phyloP scores from a whole-genome alignment of 2,113 vertebrate genomes.

The Festucalex cinctus region DNA sequence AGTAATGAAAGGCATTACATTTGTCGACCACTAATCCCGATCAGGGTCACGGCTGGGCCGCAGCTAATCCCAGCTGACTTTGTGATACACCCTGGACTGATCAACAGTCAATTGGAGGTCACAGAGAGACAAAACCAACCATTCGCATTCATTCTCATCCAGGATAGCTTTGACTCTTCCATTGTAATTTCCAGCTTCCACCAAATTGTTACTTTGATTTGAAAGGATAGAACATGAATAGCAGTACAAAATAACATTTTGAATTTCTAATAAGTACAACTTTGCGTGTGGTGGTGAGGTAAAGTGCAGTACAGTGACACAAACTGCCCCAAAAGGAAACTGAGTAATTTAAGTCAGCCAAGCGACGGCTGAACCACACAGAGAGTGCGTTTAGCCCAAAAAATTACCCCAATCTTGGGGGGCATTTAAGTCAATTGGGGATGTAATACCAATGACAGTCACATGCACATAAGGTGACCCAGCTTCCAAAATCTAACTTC shows the following conservation, averaged over 20 bases:
- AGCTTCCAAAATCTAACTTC: conserved; percentile 34
- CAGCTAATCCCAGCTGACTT: not conserved
- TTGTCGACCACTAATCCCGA: not conserved
- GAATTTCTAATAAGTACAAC: conserved; percentile 18
- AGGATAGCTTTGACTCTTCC: not conserved
- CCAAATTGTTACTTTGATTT: not conserved
- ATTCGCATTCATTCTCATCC: not conserved
- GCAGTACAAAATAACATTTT: not conserved
- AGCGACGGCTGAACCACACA: conserved; percentile 59
- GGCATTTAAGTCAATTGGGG: conserved; percentile 40
- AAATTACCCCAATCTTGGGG: conserved; percentile 53
- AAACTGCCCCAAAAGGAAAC: conserved; percentile 39
- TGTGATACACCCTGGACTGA: no score
- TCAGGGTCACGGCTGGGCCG: not conserved
- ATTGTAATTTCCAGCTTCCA: not conserved
- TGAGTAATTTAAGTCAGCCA: conserved; percentile 40
- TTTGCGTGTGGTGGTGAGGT: conserved; percentile 11
- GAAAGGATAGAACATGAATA: not conserved
- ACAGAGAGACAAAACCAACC: not conserved
- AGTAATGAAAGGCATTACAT: not conserved
- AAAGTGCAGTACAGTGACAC: conserved; percentile 28
- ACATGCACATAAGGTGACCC: conserved; percentile 42
- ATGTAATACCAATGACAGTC: conserved; percentile 45
- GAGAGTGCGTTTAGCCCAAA: conserved; percentile 49
- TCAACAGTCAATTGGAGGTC: not conserved